Conservation (phyloP, 2,888 invertebrate genomes). For the Campopleginae sp. region DNA sequence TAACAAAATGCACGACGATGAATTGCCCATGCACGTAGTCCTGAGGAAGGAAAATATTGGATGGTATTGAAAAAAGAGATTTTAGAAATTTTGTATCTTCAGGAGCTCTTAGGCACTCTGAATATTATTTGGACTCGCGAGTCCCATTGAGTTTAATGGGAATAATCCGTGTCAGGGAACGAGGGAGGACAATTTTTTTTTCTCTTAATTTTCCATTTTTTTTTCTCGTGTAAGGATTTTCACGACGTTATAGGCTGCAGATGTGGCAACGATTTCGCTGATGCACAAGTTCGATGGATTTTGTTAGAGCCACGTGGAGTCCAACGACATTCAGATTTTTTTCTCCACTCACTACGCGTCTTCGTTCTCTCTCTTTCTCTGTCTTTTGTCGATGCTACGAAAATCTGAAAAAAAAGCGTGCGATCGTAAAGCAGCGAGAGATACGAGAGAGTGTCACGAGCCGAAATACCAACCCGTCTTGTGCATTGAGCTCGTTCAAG, state of each 20-base stretch:
- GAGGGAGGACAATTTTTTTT: not conserved
- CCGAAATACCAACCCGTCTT: slow-evolving; percentile 71
- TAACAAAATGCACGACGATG: not conserved
- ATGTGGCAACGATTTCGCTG: slow-evolving; percentile 21
- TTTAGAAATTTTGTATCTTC: slow-evolving; percentile 14
- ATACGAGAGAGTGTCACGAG: slow-evolving; percentile 68
- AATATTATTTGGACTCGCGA: slow-evolving; percentile 20
- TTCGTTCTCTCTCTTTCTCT: not conserved
- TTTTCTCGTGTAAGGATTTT: not conserved
- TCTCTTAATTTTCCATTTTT: not conserved
- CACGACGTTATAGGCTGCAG: slow-evolving; percentile 2
- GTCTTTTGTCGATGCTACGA: slow-evolving; percentile 14
- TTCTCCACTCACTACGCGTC: not conserved
- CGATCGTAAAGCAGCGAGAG: slow-evolving; percentile 73
- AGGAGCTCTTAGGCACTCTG: not conserved
- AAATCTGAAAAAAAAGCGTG: slow-evolving; percentile 48
- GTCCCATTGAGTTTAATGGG: slow-evolving; percentile 46
- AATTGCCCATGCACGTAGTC: not conserved
- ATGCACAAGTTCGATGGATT: slow-evolving; percentile 56
- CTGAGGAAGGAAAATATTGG: not conserved
- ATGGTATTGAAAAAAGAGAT: not conserved
- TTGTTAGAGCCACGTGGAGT: slow-evolving; percentile 36
- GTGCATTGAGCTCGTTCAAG: slow-evolving; percentile 42
- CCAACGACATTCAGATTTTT: slow-evolving; percentile 11
- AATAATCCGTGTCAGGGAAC: slow-evolving; percentile 56